Conservation (phyloP, 2,797 vertebrate genomes). For the Numenius phaeopus region DNA sequence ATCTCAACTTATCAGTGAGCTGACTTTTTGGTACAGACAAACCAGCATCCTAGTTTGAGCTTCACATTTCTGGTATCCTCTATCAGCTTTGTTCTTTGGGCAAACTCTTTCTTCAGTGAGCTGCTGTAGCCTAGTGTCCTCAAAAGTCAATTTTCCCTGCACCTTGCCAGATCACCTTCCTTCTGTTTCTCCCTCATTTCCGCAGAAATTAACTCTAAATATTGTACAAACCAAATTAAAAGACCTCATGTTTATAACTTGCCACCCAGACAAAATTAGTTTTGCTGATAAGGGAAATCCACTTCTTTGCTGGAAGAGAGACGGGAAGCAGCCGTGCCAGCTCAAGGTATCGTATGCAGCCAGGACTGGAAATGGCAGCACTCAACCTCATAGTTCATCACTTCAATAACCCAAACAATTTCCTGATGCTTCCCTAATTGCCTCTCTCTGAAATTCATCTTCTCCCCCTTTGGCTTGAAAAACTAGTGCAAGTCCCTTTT, state of each 20-base stretch:
- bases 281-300: constrained; percentile 43
- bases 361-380: constrained; percentile 26
- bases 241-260: neutral
- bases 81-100: neutral
- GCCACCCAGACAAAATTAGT: neutral
- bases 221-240: neutral
- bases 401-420: constrained; percentile 37
- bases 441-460: neutral
- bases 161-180: neutral
- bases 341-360: rapidly evolving
- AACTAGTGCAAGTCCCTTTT: neutral
- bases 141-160: neutral
- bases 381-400: constrained; percentile 34
- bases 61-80: neutral
- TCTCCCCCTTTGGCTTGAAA: neutral
- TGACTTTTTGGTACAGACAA: neutral
- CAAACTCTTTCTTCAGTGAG: neutral
- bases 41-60: neutral
- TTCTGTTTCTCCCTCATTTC: neutral
- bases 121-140: neutral
- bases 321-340: neutral
- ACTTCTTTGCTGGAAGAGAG: neutral
- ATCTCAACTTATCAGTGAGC: neutral
- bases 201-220: neutral
- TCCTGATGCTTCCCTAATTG: constrained; percentile 27